Evolutionary conservation across 1,140 invertebrate genomes (phyloP), one percentile per base, ranked within the genome.

Genomic region (Piezodorus guildinii): DNA sequence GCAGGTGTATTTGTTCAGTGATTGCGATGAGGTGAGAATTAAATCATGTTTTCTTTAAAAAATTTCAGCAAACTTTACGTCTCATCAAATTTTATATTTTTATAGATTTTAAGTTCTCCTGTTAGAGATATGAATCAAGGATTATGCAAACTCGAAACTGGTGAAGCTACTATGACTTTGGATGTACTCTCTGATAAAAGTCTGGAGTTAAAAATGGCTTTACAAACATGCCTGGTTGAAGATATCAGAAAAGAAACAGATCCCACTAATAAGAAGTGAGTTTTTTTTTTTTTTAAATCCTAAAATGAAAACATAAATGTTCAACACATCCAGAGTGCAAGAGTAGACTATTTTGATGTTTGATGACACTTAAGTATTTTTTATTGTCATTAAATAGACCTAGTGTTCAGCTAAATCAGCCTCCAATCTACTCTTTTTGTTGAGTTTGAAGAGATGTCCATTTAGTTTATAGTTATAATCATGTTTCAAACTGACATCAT

Each of bases 51-150:
- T 39, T 10, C 34, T 10, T 39, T 30, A 30, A 4, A 10, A 1
- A 10, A 10, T 5, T 39, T 39, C 34, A 39, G 12, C 12, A 39
- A 39, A 10, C 12, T 8, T 12, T 39, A 10, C 34, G 12, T 39
- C 12, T 39, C 9, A 39, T 52, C 8, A 8, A 12, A 52, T 58
- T 25, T 23, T 27, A 43, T 59, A 66, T 66, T 67, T 16, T 70
- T 66, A 0, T 45, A 80, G 76, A 72, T 86, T 2, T 71, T 87
- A 12, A 87, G 85, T 73, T 88, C 86, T 3, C 85, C 85, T 1
- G 83, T 87, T 1, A 76, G 86, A 16, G 86, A 88, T 70, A 70
- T 85, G 64, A 85, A 84, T 69, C 83, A 84, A 65, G 85, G 85
- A 1, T 74, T 89, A 16, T 86, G 85, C 16, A 83, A 81, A 69